Conservation (phyloP, 1,140 invertebrate species). For the Cotesia vestalis region DNA sequence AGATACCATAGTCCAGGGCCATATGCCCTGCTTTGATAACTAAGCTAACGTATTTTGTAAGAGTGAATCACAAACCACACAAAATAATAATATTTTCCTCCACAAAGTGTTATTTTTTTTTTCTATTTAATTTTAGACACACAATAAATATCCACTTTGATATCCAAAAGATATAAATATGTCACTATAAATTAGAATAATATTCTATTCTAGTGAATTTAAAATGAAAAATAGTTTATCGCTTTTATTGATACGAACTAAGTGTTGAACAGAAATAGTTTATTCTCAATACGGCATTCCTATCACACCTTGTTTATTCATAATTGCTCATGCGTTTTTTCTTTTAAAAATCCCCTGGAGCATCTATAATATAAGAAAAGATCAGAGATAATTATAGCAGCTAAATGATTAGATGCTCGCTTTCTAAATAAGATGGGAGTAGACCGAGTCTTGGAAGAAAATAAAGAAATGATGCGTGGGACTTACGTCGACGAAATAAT, state of each 20-base stretch:
- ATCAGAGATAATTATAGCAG: slow-evolving; percentile 28
- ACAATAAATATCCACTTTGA: not conserved
- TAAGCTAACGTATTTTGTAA: slow-evolving; percentile 32
- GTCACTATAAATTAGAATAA: too few species aligned
- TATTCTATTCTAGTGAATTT: too few species aligned
- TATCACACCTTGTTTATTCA: not conserved
- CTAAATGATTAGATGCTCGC: too few species aligned
- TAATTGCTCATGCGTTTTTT: slow-evolving; percentile 5
- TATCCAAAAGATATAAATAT: too few species aligned
- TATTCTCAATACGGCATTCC: too few species aligned
- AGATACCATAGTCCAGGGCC: slow-evolving; percentile 60
- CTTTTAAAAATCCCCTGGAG: not conserved
- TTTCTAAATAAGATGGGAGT: not conserved
- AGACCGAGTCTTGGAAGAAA: slow-evolving; percentile 7
- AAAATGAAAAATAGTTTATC: too few species aligned
- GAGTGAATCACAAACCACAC: slow-evolving; percentile 45
- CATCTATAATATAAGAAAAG: slow-evolving; percentile 24
- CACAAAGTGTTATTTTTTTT: not conserved
- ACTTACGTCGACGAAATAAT: not conserved
- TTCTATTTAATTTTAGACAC: not conserved
- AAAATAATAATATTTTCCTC: not conserved
- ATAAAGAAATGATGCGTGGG: not conserved
- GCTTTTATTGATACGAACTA: too few species aligned
- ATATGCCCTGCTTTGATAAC: slow-evolving; percentile 54
- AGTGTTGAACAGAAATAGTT: too few species aligned